Evolutionary conservation across 2,113 vertebrate species (phyloP).

Genomic region (Hydrolagus affinis): DNA sequence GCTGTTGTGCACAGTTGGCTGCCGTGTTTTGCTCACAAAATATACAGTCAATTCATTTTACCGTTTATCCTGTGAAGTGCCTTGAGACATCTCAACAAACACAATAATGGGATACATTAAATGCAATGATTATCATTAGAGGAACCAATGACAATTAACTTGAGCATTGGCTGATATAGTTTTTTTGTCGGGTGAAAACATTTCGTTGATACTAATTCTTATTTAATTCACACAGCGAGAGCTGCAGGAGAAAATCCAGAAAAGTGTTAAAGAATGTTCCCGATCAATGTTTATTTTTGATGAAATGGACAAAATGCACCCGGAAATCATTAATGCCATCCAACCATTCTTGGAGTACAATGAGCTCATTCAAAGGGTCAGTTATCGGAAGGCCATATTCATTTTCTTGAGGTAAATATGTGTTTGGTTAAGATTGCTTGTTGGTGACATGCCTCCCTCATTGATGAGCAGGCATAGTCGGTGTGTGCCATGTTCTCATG

Average conservation of each 20-base stretch:
- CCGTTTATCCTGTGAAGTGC: too few relatives aligned
- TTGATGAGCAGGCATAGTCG: too few relatives aligned
- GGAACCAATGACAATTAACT: too few relatives aligned
- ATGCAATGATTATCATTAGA: too few relatives aligned
- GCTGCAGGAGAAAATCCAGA: slow-evolving; percentile 77
- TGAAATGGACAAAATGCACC: slow-evolving; percentile 90
- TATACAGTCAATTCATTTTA: too few relatives aligned
- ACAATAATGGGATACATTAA: too few relatives aligned
- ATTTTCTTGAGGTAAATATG: slow-evolving; percentile 82
- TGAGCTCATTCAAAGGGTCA: slow-evolving; percentile 69
- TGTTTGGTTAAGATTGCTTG: too few relatives aligned
- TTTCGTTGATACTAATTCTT: not conserved
- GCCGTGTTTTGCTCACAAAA: too few relatives aligned
- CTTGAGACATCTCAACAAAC: too few relatives aligned
- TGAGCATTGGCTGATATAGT: not conserved
- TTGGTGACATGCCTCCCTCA: too few relatives aligned
- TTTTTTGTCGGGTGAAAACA: not conserved
- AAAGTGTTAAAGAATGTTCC: slow-evolving; percentile 70
- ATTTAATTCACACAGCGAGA: slow-evolving; percentile 56
- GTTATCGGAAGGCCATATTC: slow-evolving; percentile 80
- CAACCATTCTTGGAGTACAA: slow-evolving; percentile 87
- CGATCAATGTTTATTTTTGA: slow-evolving; percentile 88
- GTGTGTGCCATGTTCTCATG: too few relatives aligned
- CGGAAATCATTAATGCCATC: slow-evolving; percentile 81
- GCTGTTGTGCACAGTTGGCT: too few relatives aligned